These are phyloP conservation scores for Malacosoma neustria DNA, from an alignment of 2,888 invertebrate species.

Conservation along the genomic window DNA sequence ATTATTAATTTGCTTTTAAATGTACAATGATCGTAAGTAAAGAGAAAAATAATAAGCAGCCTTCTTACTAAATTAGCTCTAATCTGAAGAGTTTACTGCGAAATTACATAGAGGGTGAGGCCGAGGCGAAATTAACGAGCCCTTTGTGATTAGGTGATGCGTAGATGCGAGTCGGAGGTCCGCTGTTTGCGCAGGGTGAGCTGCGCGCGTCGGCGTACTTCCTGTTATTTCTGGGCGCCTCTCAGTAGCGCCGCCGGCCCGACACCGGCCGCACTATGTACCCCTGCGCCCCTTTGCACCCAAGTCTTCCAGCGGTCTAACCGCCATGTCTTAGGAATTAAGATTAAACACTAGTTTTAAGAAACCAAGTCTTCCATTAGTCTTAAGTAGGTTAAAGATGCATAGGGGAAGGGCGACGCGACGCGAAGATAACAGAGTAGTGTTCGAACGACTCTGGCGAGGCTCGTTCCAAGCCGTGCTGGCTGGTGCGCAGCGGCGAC, in stretches of 20 bases:
- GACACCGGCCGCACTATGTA: conserved; percentile 64
- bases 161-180: conserved; percentile 32
- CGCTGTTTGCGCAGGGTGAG: conserved; percentile 65
- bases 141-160: conserved; percentile 31
- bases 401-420: conserved; percentile 63
- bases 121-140: conserved; percentile 14
- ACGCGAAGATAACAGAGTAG: conserved; percentile 75
- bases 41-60: too few relatives aligned
- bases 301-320: conserved; percentile 55
- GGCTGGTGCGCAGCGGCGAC: conserved; percentile 49
- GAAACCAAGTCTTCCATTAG: conserved; percentile 74
- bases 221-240: conserved; percentile 18
- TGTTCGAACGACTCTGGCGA: conserved; percentile 83
- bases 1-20: too few relatives aligned
- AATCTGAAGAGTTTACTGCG: too few relatives aligned
- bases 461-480: conserved; percentile 76
- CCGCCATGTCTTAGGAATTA: conserved; percentile 33
- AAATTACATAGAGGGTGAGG: too few relatives aligned
- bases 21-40: too few relatives aligned
- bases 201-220: conserved; percentile 42
- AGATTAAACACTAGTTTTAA: conserved; percentile 40
- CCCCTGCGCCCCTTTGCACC: conserved; percentile 36
- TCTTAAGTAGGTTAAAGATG: conserved; percentile 56
- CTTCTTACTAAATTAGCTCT: too few relatives aligned
- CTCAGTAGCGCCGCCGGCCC: conserved; percentile 67